Percentiles rank a stretch among this genome's conserved stretches.
These are phyloP conservation scores for Acestrorhynchus altus DNA, from an alignment of 2,797 vertebrate species.

Conservation along the genomic window DNA sequence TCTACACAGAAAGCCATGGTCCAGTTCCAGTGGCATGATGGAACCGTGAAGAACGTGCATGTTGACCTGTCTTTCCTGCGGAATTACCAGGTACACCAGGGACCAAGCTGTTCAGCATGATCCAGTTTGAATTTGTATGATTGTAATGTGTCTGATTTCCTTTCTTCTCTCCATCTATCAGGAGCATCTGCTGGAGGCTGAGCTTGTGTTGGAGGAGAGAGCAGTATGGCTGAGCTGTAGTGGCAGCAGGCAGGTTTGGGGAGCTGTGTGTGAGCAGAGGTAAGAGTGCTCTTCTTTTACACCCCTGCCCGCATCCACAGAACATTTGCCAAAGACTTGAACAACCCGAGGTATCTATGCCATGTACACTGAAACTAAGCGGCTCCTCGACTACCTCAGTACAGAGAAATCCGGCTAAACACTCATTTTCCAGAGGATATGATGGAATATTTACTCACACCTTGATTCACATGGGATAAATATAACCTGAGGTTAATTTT, in stretches of 20 bases:
- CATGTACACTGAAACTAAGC: too few relatives aligned
- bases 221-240: slow-evolving; percentile 74
- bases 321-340: too few relatives aligned
- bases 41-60: slow-evolving; percentile 83
- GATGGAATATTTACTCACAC: too few relatives aligned
- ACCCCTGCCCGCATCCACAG: too few relatives aligned
- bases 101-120: background rate
- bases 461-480: too few relatives aligned
- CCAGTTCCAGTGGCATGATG: slow-evolving; percentile 83
- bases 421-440: too few relatives aligned
- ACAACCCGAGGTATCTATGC: too few relatives aligned
- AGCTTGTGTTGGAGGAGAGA: slow-evolving; percentile 71
- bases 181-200: slow-evolving; percentile 73
- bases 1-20: slow-evolving; percentile 78
- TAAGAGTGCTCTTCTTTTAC: slow-evolving; percentile 55
- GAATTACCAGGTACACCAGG: slow-evolving; percentile 77
- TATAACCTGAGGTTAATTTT: too few relatives aligned
- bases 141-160: background rate
- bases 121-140: background rate
- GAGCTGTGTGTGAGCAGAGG: slow-evolving; percentile 82
- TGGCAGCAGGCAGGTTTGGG: slow-evolving; percentile 83
- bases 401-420: too few relatives aligned
- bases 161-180: slow-evolving; percentile 48
- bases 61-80: slow-evolving; percentile 77
- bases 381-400: too few relatives aligned